Conservation (phyloP, 2,888 invertebrate genomes). For the Callyntrura guangdongensis region DNA sequence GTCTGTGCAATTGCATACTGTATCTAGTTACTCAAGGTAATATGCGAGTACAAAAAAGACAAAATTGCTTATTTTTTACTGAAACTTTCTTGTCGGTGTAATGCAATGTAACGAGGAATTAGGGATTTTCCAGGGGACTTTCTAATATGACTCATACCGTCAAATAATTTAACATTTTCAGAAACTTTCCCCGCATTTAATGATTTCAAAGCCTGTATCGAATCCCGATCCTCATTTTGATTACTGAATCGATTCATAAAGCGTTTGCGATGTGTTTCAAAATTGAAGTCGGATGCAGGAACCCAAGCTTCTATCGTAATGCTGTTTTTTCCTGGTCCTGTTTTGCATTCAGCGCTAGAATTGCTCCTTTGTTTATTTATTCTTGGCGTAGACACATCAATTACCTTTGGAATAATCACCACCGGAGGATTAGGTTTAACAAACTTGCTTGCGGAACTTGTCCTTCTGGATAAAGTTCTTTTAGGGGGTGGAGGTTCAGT, state of each 20-base stretch:
- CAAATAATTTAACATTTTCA: conserved; percentile 92
- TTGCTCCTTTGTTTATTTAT: background rate
- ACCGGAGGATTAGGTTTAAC: conserved; percentile 17
- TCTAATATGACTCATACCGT: conserved; percentile 86
- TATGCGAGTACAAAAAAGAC: no score
- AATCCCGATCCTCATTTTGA: conserved; percentile 79
- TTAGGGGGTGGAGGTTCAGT: conserved; percentile 38
- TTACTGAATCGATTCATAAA: conserved; percentile 31
- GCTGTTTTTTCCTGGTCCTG: background rate
- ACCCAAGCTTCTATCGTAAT: conserved; percentile 31
- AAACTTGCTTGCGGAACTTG: conserved; percentile 41
- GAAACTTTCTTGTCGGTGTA: conserved; percentile 63
- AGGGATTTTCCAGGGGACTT: conserved; percentile 76
- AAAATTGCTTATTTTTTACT: background rate
- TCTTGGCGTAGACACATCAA: conserved; percentile 39
- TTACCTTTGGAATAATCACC: background rate
- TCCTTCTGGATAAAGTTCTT: conserved; percentile 39
- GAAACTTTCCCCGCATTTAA: conserved; percentile 92
- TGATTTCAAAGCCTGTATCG: conserved; percentile 81
- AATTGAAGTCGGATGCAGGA: conserved; percentile 56
- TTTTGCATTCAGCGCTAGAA: background rate
- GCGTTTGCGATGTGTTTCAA: conserved; percentile 31
- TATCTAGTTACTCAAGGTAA: no score
- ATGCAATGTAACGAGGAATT: conserved; percentile 80
- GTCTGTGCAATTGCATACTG: no score